Percentiles rank a stretch among this genome's conserved stretches.
These are phyloP conservation scores for Tragulus kanchil DNA, from an alignment of 2,113 vertebrate genomes.

Conservation along the genomic window DNA sequence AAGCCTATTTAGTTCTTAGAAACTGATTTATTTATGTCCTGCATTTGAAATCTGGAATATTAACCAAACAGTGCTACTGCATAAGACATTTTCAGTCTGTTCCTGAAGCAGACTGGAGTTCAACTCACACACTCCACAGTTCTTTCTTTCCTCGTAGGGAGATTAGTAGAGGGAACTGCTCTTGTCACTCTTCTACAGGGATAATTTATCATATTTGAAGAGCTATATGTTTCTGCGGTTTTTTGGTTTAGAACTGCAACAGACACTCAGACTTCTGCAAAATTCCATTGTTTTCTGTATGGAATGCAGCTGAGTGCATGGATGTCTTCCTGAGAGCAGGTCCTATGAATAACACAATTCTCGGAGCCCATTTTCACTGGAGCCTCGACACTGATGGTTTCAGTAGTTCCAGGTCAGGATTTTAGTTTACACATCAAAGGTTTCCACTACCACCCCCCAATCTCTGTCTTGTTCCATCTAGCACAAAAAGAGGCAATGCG, in stretches of 20 bases:
- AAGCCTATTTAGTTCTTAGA: background rate
- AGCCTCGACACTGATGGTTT: background rate
- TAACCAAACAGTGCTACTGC: background rate
- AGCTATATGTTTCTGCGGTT: constrained; percentile 3
- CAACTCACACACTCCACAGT: background rate
- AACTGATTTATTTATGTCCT: background rate
- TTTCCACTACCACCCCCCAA: background rate
- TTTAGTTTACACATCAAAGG: background rate
- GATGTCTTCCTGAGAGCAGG: background rate
- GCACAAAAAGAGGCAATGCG: background rate
- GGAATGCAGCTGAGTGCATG: background rate
- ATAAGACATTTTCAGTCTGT: background rate
- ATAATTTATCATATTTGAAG: background rate
- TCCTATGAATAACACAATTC: background rate
- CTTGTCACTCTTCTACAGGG: background rate
- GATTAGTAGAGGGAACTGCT: background rate
- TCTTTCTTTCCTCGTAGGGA: constrained; percentile 25
- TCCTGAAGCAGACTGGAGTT: background rate
- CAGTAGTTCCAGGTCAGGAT: background rate
- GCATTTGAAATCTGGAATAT: background rate
- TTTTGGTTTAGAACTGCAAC: constrained; percentile 40
- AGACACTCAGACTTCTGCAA: constrained; percentile 7
- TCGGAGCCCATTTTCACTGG: background rate
- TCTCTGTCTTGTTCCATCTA: background rate
- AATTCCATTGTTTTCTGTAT: background rate